phyloP scores from a whole-genome alignment of 2,888 invertebrate species.

The Anaspis maculata region DNA sequence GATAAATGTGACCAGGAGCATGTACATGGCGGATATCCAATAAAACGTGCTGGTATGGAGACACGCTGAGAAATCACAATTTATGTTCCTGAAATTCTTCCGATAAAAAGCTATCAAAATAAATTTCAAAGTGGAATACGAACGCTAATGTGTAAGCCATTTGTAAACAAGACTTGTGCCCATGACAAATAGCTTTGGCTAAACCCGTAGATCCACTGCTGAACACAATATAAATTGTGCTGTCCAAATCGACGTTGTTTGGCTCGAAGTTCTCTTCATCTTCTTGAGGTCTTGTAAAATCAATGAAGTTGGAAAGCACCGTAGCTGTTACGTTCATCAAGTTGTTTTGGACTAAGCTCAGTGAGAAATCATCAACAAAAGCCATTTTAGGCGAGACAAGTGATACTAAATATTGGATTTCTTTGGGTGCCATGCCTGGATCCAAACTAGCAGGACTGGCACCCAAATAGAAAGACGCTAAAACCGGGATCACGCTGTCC shows the following conservation, averaged over 20 bases:
- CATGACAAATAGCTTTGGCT: slow-evolving; percentile 33
- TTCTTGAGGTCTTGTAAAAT: slow-evolving; percentile 1
- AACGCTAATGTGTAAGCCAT: too few relatives aligned
- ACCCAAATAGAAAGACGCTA: slow-evolving; percentile 44
- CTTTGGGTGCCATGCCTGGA: slow-evolving; percentile 20
- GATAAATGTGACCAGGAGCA: slow-evolving; percentile 17
- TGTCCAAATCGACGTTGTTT: background rate
- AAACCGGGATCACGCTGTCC: slow-evolving; percentile 41
- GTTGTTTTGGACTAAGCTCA: slow-evolving; percentile 17
- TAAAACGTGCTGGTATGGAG: slow-evolving; percentile 22
- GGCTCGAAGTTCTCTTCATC: slow-evolving; percentile 4
- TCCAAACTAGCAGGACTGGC: slow-evolving; percentile 28
- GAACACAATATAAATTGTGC: slow-evolving; percentile 21
- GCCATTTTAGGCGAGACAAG: slow-evolving; percentile 24
- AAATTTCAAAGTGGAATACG: too few relatives aligned
- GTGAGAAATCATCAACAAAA: slow-evolving; percentile 24
- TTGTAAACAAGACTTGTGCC: too few relatives aligned
- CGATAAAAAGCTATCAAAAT: background rate
- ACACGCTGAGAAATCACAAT: background rate
- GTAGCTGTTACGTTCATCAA: too few relatives aligned
- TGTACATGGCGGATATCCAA: slow-evolving; percentile 26
- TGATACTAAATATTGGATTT: slow-evolving; percentile 21
- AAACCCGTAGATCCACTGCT: slow-evolving; percentile 36
- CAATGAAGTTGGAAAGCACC: too few relatives aligned
- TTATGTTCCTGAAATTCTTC: slow-evolving; percentile 1